Evolutionary conservation across 2,797 vertebrate species (phyloP).

Genomic region (Atherinosoma microstoma): DNA sequence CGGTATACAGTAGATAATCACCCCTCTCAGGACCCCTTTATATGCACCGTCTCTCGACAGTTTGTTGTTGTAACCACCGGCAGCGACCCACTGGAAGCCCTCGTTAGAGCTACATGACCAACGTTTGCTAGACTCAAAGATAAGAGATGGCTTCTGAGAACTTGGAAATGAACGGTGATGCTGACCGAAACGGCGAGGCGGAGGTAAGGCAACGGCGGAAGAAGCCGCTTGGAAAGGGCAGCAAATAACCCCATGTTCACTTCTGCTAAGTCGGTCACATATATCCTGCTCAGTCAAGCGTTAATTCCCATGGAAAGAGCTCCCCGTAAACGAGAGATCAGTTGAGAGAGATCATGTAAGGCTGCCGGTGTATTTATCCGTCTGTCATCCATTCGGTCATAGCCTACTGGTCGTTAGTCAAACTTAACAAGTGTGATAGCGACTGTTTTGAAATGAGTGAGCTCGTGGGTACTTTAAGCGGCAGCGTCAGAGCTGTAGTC

Average conservation of each 20-base stretch:
- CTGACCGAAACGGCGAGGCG: slow-evolving; percentile 44
- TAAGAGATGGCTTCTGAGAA: slow-evolving; percentile 69
- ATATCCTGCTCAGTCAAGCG: background rate
- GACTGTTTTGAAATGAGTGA: background rate
- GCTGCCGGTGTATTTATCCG: fast-evolving
- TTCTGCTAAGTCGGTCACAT: background rate
- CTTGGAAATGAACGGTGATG: slow-evolving; percentile 77
- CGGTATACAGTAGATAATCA: slow-evolving; percentile 9
- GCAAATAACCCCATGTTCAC: background rate
- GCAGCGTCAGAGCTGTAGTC: background rate
- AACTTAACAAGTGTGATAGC: background rate
- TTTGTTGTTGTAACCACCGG: background rate
- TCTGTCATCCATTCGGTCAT: background rate
- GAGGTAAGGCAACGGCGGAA: slow-evolving; percentile 64
- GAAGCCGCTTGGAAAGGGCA: background rate
- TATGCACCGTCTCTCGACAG: background rate
- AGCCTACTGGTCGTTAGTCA: background rate
- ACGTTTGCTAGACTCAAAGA: background rate
- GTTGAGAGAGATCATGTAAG: background rate
- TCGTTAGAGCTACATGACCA: background rate
- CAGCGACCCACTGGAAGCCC: background rate
- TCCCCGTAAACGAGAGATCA: background rate
- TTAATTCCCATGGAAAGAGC: background rate
- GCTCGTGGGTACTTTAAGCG: background rate
- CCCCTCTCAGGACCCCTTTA: slow-evolving; percentile 2